Percentiles rank a stretch among this genome's conserved stretches.
Evolutionary conservation across 2,113 vertebrate species (phyloP).

Genomic region (Leptodactylus fuscus): DNA sequence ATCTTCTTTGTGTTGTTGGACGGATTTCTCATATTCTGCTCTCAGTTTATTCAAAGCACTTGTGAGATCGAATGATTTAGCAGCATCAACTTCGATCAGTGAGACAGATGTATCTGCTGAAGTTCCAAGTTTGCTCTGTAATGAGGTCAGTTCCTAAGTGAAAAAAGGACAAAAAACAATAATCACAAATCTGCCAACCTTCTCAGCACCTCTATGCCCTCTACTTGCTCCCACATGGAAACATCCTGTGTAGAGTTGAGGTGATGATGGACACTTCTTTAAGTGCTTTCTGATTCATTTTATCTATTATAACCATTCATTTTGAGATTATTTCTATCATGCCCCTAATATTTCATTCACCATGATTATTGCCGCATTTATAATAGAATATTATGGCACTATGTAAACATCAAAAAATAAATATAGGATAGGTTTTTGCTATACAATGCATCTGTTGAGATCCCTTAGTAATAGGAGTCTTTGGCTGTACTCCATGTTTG

Average conservation of each 20-base stretch:
- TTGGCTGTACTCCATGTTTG: too few species aligned
- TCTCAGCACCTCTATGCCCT: background rate
- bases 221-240: background rate
- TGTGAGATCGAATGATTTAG: conserved; percentile 70
- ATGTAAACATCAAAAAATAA: background rate
- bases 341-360: background rate
- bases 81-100: conserved; percentile 71
- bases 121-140: conserved; percentile 69
- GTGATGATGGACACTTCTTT: background rate
- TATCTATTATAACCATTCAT: background rate
- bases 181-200: background rate
- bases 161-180: background rate
- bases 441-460: too few species aligned
- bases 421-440: background rate
- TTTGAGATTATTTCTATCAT: background rate
- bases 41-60: conserved; percentile 68
- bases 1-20: conserved; percentile 69
- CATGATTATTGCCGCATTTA: background rate
- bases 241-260: background rate
- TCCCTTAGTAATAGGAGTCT: too few species aligned
- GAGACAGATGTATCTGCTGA: conserved; percentile 67
- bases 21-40: conserved; percentile 67
- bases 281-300: background rate
- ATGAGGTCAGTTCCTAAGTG: conserved; percentile 65
- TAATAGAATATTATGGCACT: background rate